Evolutionary conservation across 2,113 vertebrate species (phyloP), one percentile per base, ranked within the genome.

Genomic region (Oenanthe oenanthe): DNA sequence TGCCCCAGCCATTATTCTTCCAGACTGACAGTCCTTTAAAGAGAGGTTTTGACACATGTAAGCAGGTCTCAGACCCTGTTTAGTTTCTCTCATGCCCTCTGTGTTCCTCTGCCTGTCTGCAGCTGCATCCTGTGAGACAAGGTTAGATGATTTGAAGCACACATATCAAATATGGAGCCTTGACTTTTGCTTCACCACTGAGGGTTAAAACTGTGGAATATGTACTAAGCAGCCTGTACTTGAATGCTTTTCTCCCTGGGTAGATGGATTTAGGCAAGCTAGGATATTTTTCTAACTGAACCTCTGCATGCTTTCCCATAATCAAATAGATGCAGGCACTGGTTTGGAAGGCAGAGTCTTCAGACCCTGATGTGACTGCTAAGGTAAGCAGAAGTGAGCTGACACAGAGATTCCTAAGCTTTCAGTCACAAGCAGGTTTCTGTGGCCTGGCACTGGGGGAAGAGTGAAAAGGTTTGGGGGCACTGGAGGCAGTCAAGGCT

Each of bases 371-470:
- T 87, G 66, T 70, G 77, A 73, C 42, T 85, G 57, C n/a, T 85
- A 92, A 95, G 38, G 22, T 68, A 79, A 85, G 66, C 54, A 75
- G 76, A 82, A 93, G 36, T 31, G 79, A 94, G 72, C 51, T 92
- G 88, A 80, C 60, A 56, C 8, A 2, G 10, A 85, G 32, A 83
- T 83, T 92, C 63, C 24, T 1, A 31, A 92, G 38, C 22, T 86
- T 85, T 93, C 63, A 85, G 63, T 71, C 53, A 68, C 28, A 48
- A 40, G 34, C 34, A 56, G 20, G 21, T 53, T 87, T 79, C 11
- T 85, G 54, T 57, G 31, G 20, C 45, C 92, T 85, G 62, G 50
- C 42, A 43, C 26, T 10, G 2, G 8, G 7, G 42, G 15, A 75
- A 82, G 32, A 5, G 70, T 14, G 32, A 16, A 81, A 68, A 61